Evolutionary conservation across 2,113 vertebrate species (phyloP), one percentile per base, ranked within the genome.

Genomic region (Hyla sarda): DNA sequence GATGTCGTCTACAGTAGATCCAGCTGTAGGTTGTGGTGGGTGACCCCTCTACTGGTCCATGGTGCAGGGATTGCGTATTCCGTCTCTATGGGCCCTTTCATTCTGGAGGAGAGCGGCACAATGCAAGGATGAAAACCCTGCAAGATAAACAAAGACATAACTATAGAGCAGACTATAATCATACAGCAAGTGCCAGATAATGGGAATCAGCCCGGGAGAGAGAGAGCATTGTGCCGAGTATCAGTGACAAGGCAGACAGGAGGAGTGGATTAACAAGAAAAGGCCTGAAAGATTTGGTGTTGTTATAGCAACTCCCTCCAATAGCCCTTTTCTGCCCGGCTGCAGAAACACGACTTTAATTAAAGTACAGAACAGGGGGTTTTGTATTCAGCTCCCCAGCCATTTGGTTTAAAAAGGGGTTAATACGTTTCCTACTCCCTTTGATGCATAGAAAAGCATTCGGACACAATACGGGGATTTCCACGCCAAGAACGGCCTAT

Each of bases 281-380:
- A 91, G 92, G 89, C 89, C 56, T 89, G 92, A 91, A 92, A 95
- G 94, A 94, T 93, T 94, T 95, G 90, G 92, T 91, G 94, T 96
- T 80, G 94, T 95, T 95, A 95, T 96, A 93, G 95, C 93, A 95
- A 96, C 87, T 92, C 93, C 93, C 92, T 93, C 93, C 93, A 92
- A 89, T 89, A 93, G 92, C 90, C 93, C 92, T 90, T 95, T 95
- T 95, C 94, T 95, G 88, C 90, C 89, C 89, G 93, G 91, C 90
- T 87, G 91, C 91, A 82, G 88, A 87, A 92, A 93, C 93, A 90
- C 90, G 88, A 90, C 93, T 90, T 95, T 93, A 90, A 87, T 91
- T 90, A 89, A 94, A 91, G 93, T 88, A 89, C 92, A 93, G 90
- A 89, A 90, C 87, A 91, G 90, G 93, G 87, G 93, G 91, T 80